Percentiles rank a stretch among this genome's conserved stretches.
Evolutionary conservation across 2,113 vertebrate genomes (phyloP).

Genomic region (Coracopsis vasa): DNA sequence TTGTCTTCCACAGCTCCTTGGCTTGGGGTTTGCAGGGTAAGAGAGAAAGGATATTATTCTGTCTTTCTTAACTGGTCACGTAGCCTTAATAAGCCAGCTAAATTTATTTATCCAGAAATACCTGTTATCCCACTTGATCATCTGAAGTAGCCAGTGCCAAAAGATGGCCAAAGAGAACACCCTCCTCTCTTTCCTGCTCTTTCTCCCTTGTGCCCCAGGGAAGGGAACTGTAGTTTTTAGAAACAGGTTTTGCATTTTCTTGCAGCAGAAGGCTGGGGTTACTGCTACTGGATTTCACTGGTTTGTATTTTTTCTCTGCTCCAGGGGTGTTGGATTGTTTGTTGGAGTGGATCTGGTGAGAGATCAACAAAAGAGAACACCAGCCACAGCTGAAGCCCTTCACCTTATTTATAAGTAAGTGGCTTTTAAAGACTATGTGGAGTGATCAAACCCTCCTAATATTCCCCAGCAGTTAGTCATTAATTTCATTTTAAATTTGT

Average conservation of each 20-base stretch:
- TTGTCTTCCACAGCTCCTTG: background rate
- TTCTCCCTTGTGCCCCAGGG: rapidly evolving
- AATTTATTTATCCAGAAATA: background rate
- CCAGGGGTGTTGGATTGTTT: slow-evolving; percentile 90
- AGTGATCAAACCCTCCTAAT: background rate
- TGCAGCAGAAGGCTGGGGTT: background rate
- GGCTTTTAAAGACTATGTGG: background rate
- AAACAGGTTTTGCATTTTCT: background rate
- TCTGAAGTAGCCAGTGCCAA: background rate
- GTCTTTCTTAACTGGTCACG: background rate
- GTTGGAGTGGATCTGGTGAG: slow-evolving; percentile 91
- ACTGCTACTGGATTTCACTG: background rate
- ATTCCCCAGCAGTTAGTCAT: background rate
- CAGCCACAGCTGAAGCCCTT: slow-evolving; percentile 93
- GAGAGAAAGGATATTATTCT: background rate
- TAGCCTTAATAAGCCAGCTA: background rate
- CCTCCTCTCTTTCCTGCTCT: background rate
- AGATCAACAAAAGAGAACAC: slow-evolving; percentile 81
- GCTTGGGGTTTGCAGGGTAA: background rate
- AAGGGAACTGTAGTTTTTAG: background rate
- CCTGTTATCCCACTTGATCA: background rate
- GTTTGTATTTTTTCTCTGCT: background rate
- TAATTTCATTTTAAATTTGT: background rate
- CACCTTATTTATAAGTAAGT: slow-evolving; percentile 90
- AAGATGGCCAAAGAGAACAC: background rate